Evolutionary conservation across 1,140 invertebrate genomes (phyloP).

Genomic region (Sarcophaga peregrina): DNA sequence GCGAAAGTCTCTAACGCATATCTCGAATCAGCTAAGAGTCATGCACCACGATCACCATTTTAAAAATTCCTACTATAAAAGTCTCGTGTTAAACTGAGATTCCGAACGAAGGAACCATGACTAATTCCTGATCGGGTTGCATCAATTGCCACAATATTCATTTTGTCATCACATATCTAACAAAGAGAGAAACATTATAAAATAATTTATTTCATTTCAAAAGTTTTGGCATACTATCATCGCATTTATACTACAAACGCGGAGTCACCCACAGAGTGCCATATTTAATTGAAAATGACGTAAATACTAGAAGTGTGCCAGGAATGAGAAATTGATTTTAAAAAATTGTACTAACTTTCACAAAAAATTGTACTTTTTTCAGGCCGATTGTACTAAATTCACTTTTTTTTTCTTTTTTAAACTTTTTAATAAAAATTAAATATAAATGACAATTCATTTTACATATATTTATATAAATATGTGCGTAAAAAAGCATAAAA

Average conservation of each 20-base stretch:
- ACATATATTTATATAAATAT: too few relatives aligned
- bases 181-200: background rate
- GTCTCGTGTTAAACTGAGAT: background rate
- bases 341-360: too few relatives aligned
- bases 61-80: background rate
- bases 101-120: slow-evolving; percentile 41
- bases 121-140: slow-evolving; percentile 21
- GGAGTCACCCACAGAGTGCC: too few relatives aligned
- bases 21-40: background rate
- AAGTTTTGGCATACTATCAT: slow-evolving; percentile 32
- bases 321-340: too few relatives aligned
- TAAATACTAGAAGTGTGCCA: too few relatives aligned
- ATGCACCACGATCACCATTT: background rate
- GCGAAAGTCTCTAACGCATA: background rate
- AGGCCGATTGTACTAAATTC: too few relatives aligned
- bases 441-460: too few relatives aligned
- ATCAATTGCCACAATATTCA: slow-evolving; percentile 33
- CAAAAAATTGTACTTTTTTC: too few relatives aligned
- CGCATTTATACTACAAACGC: slow-evolving; percentile 41
- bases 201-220: background rate
- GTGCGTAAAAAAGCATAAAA: too few relatives aligned
- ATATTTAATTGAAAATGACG: too few relatives aligned
- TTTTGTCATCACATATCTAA: slow-evolving; percentile 35
- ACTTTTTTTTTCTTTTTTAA: too few relatives aligned
- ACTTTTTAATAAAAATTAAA: too few relatives aligned